Percentiles rank a stretch among this genome's conserved stretches.
These are phyloP conservation scores for Eulithis prunata DNA, from an alignment of 2,888 invertebrate species.

Conservation along the genomic window DNA sequence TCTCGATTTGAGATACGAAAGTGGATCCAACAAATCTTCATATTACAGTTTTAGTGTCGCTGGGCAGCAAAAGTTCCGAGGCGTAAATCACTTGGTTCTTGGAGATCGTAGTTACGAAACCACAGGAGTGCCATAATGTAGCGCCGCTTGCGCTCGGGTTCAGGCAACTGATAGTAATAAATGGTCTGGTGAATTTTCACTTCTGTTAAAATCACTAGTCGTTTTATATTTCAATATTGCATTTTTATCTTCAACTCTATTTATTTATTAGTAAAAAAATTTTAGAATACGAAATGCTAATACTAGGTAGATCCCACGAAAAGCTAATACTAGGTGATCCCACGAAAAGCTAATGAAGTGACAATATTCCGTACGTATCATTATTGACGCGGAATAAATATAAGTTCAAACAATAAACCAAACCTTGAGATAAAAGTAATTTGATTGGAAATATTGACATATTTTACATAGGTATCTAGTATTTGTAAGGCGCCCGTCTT, in stretches of 20 bases:
- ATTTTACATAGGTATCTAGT: no score
- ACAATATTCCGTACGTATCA: no score
- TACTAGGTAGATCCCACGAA: no score
- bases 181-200: constrained; percentile 58
- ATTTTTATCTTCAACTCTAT: not conserved
- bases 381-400: no score
- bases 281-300: no score
- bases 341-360: no score
- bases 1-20: constrained; percentile 37
- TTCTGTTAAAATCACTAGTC: constrained; percentile 51
- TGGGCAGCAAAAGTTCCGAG: constrained; percentile 53
- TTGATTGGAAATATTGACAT: no score
- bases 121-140: constrained; percentile 65
- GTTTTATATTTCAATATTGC: not conserved
- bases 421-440: no score
- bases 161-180: constrained; percentile 63
- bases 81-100: constrained; percentile 63
- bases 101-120: constrained; percentile 62
- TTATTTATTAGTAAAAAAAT: no score
- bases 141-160: constrained; percentile 48
- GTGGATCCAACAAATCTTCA: constrained; percentile 54
- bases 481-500: no score
- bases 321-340: no score
- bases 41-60: constrained; percentile 53
- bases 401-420: no score